Evolutionary conservation across 2,113 vertebrate genomes (phyloP).

Genomic region (Rhinopomastus cyanomelas): DNA sequence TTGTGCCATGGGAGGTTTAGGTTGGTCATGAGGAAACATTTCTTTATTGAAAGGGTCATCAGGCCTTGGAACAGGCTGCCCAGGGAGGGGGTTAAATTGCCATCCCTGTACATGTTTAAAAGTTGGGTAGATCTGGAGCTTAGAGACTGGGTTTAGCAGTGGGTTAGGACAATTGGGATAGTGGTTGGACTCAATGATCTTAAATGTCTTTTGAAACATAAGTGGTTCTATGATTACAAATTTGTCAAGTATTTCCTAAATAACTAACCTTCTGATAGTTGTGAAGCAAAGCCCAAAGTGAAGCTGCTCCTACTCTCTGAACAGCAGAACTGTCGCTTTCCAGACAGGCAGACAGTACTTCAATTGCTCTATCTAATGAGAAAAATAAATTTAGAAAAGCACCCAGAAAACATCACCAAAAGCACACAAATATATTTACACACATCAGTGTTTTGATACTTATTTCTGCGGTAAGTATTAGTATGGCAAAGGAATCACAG

Average conservation of each 20-base stretch:
- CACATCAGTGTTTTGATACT: not conserved
- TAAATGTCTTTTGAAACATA: too few relatives aligned
- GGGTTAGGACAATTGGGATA: too few relatives aligned
- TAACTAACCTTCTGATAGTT: conserved; percentile 90
- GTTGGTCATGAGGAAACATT: too few relatives aligned
- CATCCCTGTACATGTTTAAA: too few relatives aligned
- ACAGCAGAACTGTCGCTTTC: conserved; percentile 77
- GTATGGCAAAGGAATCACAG: not conserved
- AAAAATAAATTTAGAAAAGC: not conserved
- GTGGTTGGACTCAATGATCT: too few relatives aligned
- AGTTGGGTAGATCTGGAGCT: too few relatives aligned
- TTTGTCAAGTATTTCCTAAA: not conserved
- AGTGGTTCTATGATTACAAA: not conserved
- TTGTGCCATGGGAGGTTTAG: too few relatives aligned
- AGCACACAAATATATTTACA: not conserved
- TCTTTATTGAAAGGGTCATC: too few relatives aligned
- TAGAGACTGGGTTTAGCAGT: too few relatives aligned
- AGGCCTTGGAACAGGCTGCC: too few relatives aligned
- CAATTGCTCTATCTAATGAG: conserved; percentile 83
- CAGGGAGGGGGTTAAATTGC: too few relatives aligned
- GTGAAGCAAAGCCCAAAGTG: conserved; percentile 92
- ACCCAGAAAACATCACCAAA: not conserved
- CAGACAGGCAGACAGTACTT: conserved; percentile 81
- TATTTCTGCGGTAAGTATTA: not conserved
- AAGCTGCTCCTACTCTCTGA: conserved; percentile 86